Evolutionary conservation across 2,797 vertebrate species (phyloP), one percentile per base, ranked within the genome.

Genomic region (Pseudochirops corinnae): DNA sequence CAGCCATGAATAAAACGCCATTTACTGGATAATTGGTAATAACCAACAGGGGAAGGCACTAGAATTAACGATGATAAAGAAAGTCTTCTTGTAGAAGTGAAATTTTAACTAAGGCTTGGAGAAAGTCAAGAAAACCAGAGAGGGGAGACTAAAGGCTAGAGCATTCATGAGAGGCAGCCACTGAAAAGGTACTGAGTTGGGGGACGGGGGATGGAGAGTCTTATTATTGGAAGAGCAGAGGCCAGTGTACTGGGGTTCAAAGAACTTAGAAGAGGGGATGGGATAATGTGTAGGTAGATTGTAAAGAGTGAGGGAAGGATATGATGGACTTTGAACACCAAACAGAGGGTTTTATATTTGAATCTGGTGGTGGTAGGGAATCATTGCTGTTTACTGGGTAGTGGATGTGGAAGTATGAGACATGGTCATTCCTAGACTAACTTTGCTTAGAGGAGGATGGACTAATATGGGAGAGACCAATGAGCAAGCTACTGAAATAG

Each of bases 71-170:
- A 6, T 60, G 18, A 53, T 94, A 3, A 94, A 0, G 12, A 28
- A 91, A 16, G 2, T 67, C 33, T n/a, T 74, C 67, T 74, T 39
- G 16, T 21, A 39, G 16, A 74, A 5, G 16, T 39, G 67, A 74
- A 14, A 74, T 62, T 62, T 33, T 62, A 62, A 12, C 16, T 74
- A 74, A 5, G 67, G n/a, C n/a, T 74, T 39, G n/a, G 21, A 74
- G 5, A 33, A 74, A 74, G 62, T 1, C 33, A 74, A 67, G 31
- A 31, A 67, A 39, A 74, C 16, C 62, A 74, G 14, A n/a, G 39
- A 1, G 33, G 5, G 5, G 33, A 21, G 5, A 74, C 5, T 67
- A 39, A 3, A 1, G 16, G 0, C 0, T 1, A 74, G 16, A 21
- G 5, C 5, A 74, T 74, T 39, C 16, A n/a, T 7, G 16, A 74